These are phyloP conservation scores for Caranx melampygus DNA, from an alignment of 2,113 vertebrate species.

Conservation along the genomic window DNA sequence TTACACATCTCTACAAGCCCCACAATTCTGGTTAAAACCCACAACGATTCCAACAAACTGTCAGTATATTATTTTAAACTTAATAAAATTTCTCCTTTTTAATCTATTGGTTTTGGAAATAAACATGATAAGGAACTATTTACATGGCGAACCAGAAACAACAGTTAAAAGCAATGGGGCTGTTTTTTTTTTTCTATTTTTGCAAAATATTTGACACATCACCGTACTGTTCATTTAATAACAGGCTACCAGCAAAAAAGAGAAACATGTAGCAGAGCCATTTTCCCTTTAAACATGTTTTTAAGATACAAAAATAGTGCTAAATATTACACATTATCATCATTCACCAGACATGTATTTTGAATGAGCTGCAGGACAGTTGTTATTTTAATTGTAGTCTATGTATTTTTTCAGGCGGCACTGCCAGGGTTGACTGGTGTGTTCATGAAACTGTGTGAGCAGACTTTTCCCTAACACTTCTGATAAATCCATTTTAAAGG, in stretches of 20 bases:
- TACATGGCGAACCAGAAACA: slow-evolving; percentile 61
- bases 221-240: slow-evolving; percentile 69
- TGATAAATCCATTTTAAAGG: neutral
- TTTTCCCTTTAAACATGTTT: slow-evolving; percentile 61
- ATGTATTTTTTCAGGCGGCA: slow-evolving; percentile 17
- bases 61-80: slow-evolving; percentile 48
- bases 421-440: slow-evolving; percentile 16
- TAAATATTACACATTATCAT: slow-evolving; percentile 74
- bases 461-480: neutral
- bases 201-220: slow-evolving; percentile 70
- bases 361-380: slow-evolving; percentile 48
- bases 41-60: slow-evolving; percentile 61
- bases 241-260: slow-evolving; percentile 65
- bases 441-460: slow-evolving; percentile 27
- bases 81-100: slow-evolving; percentile 15
- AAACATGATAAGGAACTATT: slow-evolving; percentile 49
- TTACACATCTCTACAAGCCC: slow-evolving; percentile 58
- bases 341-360: slow-evolving; percentile 62
- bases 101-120: slow-evolving; percentile 43
- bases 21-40: slow-evolving; percentile 50
- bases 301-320: slow-evolving; percentile 82
- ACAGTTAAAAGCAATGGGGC: slow-evolving; percentile 64
- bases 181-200: slow-evolving; percentile 18
- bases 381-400: slow-evolving; percentile 3
- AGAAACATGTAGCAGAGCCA: slow-evolving; percentile 67